Base-by-base conservation (phyloP, 2,113 vertebrate genomes). In the Cacatua alba region DNA sequence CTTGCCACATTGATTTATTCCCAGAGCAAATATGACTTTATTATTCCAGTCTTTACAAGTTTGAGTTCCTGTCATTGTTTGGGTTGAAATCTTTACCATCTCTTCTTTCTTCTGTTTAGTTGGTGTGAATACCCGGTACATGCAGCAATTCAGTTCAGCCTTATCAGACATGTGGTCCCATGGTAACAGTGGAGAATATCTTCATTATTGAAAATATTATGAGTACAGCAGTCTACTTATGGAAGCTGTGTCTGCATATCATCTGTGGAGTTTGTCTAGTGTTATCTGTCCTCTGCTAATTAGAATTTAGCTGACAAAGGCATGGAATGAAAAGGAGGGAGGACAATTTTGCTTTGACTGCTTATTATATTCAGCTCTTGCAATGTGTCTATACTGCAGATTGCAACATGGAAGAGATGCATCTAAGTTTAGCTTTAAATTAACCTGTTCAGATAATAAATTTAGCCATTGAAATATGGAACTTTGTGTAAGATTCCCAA, bases 131-230 rank as follows among this genome's bases (percentile, higher is more conserved):
- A 94, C 95, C 81, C 14, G 41, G 81, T 88, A 94, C 52, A 84
- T 24, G 49, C 43, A 78, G 70, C 88, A 95, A 85, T 92, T 96
- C 90, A 92, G 71, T 86, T 91, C 95, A 86, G 71, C 82, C 88
- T 97, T 97, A 97, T 97, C 97, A 97, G 94, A 96, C 82, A 78
- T 2, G 12, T 46, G 9, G 67, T 97, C 95, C 94, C 87, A 53
- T 46, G 82, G 82, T 94, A 93, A 95, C 77, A 82, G 62, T 37
- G 6, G 68, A 82, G 49, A 91, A 95, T 97, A 94, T 95, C 94
- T 97, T 97, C 79, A 96, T 97, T 97, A 92, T 96, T 97, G 96
- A 93, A 95, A 91, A 84, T 85, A 95, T 80, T 92, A 86, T 71
- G 88, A 95, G 76, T 93, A 80, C 65, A 82, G 82, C 63, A 33